Evolutionary conservation across 2,888 invertebrate genomes (phyloP).

Genomic region (Cryptocephalus moraei): DNA sequence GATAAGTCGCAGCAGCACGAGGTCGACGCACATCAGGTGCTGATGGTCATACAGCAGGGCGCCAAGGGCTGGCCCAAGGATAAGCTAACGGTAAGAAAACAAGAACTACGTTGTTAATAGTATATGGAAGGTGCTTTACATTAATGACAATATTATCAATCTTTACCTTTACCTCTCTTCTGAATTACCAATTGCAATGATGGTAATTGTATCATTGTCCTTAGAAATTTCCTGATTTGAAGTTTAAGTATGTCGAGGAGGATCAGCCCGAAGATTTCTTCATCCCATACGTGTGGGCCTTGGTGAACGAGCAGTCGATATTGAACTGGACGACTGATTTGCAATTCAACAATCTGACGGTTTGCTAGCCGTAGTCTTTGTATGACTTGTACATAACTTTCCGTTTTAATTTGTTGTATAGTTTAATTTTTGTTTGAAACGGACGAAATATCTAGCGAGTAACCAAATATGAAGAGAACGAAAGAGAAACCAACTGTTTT

Average conservation of each 20-base stretch:
- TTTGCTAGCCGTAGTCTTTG: background rate
- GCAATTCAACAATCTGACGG: background rate
- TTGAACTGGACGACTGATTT: slow-evolving; percentile 26
- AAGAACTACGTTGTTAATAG: too few species aligned
- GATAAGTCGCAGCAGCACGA: slow-evolving; percentile 49
- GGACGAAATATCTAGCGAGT: too few species aligned
- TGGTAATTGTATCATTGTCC: slow-evolving; percentile 11
- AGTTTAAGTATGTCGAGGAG: slow-evolving; percentile 98
- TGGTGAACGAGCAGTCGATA: slow-evolving; percentile 51
- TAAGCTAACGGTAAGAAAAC: slow-evolving; percentile 64
- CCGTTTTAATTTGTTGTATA: too few species aligned
- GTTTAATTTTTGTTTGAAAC: too few species aligned
- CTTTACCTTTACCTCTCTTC: too few species aligned
- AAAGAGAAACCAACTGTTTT: background rate
- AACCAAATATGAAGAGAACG: background rate
- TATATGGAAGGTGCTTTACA: too few species aligned
- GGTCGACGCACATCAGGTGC: slow-evolving; percentile 77
- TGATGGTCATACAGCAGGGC: slow-evolving; percentile 81
- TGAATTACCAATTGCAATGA: slow-evolving; percentile 9
- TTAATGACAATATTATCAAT: too few species aligned
- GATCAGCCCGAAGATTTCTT: slow-evolving; percentile 98
- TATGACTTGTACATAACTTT: too few species aligned
- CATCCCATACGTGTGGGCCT: slow-evolving; percentile 97
- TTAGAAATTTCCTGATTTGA: slow-evolving; percentile 96
- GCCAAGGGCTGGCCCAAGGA: slow-evolving; percentile 92